Evolutionary conservation across 2,888 invertebrate species (phyloP), one percentile per base, ranked within the genome.

Genomic region (Tipula lateralis): DNA sequence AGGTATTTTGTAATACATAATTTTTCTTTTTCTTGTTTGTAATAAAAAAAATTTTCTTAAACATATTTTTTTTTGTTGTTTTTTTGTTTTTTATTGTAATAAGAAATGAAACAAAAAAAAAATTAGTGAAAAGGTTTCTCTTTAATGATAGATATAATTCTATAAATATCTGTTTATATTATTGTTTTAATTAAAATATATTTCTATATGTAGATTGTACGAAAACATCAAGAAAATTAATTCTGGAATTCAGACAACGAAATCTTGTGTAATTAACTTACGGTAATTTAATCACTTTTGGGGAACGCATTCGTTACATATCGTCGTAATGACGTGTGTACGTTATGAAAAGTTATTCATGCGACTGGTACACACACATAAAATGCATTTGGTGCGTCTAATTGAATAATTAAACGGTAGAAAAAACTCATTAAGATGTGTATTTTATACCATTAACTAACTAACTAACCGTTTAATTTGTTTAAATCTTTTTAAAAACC

Each of bases 381-480:
- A 66, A 66, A 66, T 66, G 66, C 66, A 24, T 24, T 24, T 66
- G 66, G 24, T 66, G 24, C 66, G 24, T 66, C 66, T 66, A 66
- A 66, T 66, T 66, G 66, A 66, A 66, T 66, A 66, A 66, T 66
- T 66, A 66, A 66, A 66, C 66, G 66, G 66, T 66, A 66, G 66
- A 66, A 66, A 66, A 66, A 66, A 24, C 24, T 66, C 66, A 66
- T 66, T 24, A 66, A 66, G 66, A 66, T 50, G 50, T 50, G 50
- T 1, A 19, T 66, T 66, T 66, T 66, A 66, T 9, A 66, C 66
- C 24, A 66, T 66, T 66, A 66, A 66, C 66, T 66, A 66, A 36
- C n/a, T n/a, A n/a, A 66, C 66, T 7, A 66, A 66, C 66, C 66
- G 66, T 66, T 66, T 66, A 66, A 66, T 66, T 66, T 66, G 66